These are phyloP conservation scores for Chionomys nivalis DNA, from an alignment of 2,113 vertebrate species.

Conservation along the genomic window DNA sequence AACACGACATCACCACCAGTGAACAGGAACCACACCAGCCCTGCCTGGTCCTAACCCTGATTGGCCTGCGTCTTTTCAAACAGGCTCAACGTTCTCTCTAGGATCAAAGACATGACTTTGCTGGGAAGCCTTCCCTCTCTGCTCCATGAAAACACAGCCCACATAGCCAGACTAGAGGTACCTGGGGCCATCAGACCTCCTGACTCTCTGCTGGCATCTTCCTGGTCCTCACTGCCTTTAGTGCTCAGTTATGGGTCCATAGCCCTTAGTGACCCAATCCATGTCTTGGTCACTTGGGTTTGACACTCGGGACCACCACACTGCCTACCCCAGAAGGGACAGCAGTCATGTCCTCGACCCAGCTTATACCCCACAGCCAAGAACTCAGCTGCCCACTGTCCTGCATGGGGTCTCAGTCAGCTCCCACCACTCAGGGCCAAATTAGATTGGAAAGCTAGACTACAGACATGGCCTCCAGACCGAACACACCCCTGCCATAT, in stretches of 20 bases:
- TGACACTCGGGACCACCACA: no score
- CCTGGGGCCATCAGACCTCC: neutral
- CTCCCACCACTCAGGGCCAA: neutral
- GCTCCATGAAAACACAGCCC: neutral
- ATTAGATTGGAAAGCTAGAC: neutral
- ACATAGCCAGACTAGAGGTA: neutral
- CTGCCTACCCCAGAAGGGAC: neutral
- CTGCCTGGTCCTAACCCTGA: neutral
- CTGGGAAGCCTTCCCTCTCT: neutral
- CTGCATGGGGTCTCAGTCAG: neutral
- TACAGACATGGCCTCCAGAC: neutral
- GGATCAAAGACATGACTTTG: neutral
- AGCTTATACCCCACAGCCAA: neutral
- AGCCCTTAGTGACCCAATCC: neutral
- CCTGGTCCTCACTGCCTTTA: no score
- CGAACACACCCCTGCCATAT: neutral
- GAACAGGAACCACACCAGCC: neutral
- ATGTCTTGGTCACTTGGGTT: neutral
- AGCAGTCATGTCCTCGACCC: neutral
- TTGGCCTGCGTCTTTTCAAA: neutral
- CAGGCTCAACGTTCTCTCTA: neutral
- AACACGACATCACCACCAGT: rapidly evolving
- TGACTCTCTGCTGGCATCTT: neutral
- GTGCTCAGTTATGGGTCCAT: neutral
- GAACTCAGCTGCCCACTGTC: neutral